These are phyloP conservation scores for Muscidifurax raptorellus DNA, from an alignment of 1,140 invertebrate species.

Conservation along the genomic window DNA sequence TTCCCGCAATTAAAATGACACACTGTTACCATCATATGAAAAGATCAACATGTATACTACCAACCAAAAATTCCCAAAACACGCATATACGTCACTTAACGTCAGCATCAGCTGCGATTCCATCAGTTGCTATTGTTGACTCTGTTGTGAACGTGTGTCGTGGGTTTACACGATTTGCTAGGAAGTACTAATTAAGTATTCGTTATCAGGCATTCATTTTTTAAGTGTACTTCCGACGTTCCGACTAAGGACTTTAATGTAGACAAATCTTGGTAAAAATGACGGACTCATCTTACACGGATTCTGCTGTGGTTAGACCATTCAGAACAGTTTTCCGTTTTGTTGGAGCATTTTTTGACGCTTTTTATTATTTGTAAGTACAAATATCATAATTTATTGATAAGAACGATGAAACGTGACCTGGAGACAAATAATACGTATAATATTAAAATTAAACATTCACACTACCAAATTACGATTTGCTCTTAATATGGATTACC, in stretches of 20 bases:
- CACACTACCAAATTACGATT: too few species aligned
- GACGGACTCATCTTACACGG: not conserved
- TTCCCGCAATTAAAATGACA: not conserved
- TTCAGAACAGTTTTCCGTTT: slow-evolving; percentile 24
- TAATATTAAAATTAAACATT: not conserved
- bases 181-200: not conserved
- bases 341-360: slow-evolving; percentile 44
- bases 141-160: not conserved
- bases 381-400: not conserved
- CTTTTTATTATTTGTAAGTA: slow-evolving; percentile 50
- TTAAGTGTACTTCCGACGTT: not conserved
- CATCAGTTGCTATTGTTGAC: not conserved
- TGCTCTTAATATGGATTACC: too few species aligned
- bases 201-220: not conserved
- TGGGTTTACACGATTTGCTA: slow-evolving; percentile 7
- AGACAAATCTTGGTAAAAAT: not conserved
- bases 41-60: not conserved
- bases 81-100: not conserved
- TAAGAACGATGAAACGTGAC: not conserved
- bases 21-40: not conserved
- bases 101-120: not conserved
- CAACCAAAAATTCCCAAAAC: not conserved
- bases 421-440: not conserved
- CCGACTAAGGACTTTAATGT: not conserved
- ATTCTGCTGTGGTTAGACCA: slow-evolving; percentile 35